These are phyloP conservation scores for Arnoldichthys spilopterus DNA, from an alignment of 2,797 vertebrate species.

Conservation along the genomic window DNA sequence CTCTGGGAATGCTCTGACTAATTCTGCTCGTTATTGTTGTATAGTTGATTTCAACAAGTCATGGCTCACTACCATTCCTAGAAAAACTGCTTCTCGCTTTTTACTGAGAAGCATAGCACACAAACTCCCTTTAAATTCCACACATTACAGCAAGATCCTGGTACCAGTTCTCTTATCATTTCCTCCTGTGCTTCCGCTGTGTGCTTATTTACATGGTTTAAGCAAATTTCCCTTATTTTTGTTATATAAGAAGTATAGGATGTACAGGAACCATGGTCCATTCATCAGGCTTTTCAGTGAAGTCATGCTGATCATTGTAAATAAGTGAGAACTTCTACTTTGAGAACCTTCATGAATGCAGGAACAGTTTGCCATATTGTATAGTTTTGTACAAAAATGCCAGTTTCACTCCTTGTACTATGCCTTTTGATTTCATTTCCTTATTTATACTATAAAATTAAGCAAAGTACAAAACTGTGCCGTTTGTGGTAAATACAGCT, in stretches of 20 bases:
- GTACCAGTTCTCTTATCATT: not conserved
- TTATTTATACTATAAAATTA: constrained; percentile 13
- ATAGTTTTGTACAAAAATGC: not conserved
- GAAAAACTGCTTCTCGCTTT: not conserved
- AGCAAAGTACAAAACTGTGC: not conserved
- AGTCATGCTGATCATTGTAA: too few relatives aligned
- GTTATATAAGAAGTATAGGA: not conserved
- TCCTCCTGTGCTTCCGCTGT: not conserved
- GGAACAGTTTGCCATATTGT: not conserved
- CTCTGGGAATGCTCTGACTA: not conserved
- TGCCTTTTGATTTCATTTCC: not conserved
- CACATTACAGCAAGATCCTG: not conserved
- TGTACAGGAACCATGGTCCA: not conserved
- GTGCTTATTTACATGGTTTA: constrained; percentile 6
- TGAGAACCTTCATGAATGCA: too few relatives aligned
- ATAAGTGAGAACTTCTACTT: too few relatives aligned
- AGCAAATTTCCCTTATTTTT: not conserved
- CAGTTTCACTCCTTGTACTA: not conserved
- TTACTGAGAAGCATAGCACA: not conserved
- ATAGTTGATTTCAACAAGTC: not conserved
- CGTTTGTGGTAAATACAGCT: not conserved
- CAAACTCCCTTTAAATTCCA: not conserved
- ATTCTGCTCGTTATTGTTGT: not conserved
- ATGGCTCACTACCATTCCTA: not conserved
- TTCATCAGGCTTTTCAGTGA: too few relatives aligned